A percentile compares a stretch with the other conserved stretches of the same genome.
Conservation (phyloP, 2,888 invertebrate species). For the Tiphia femorata region DNA sequence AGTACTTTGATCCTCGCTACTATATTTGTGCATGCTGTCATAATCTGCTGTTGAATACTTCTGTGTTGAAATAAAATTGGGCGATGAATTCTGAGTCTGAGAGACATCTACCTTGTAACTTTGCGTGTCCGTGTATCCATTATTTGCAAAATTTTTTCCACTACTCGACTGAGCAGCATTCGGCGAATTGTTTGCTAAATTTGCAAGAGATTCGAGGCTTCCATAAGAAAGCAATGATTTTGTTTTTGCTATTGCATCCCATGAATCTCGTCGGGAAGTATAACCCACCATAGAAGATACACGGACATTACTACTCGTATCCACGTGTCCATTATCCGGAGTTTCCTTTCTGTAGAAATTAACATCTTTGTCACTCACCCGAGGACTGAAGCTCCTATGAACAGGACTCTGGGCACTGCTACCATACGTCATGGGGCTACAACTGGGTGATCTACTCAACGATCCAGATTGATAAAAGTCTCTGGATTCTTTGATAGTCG, state of each 20-base stretch:
- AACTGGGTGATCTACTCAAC: slow-evolving; percentile 53
- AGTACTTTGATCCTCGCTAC: slow-evolving; percentile 42
- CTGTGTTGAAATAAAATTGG: slow-evolving; percentile 46
- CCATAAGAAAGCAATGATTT: slow-evolving; percentile 79
- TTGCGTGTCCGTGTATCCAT: slow-evolving; percentile 49
- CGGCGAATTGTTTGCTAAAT: slow-evolving; percentile 75
- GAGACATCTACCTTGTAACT: slow-evolving; percentile 53
- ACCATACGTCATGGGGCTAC: slow-evolving; percentile 54
- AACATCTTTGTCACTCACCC: slow-evolving; percentile 50
- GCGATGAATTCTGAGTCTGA: slow-evolving; percentile 53
- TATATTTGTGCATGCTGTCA: slow-evolving; percentile 45
- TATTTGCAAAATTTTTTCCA: slow-evolving; percentile 41
- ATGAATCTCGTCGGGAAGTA: slow-evolving; percentile 78
- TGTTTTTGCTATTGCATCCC: slow-evolving; percentile 87
- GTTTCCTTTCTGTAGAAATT: slow-evolving; percentile 46
- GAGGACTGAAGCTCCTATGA: slow-evolving; percentile 58
- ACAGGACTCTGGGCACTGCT: slow-evolving; percentile 55
- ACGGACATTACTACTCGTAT: slow-evolving; percentile 66
- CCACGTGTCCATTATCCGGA: slow-evolving; percentile 58
- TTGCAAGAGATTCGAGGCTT: slow-evolving; percentile 79
- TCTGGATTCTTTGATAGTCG: slow-evolving; percentile 59
- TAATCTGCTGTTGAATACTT: slow-evolving; percentile 53
- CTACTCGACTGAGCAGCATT: slow-evolving; percentile 72
- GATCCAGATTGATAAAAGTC: slow-evolving; percentile 45
- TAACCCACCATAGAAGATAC: slow-evolving; percentile 75